Conservation (phyloP, 2,888 invertebrate species). For the Dryocosmus kuriphilus region DNA sequence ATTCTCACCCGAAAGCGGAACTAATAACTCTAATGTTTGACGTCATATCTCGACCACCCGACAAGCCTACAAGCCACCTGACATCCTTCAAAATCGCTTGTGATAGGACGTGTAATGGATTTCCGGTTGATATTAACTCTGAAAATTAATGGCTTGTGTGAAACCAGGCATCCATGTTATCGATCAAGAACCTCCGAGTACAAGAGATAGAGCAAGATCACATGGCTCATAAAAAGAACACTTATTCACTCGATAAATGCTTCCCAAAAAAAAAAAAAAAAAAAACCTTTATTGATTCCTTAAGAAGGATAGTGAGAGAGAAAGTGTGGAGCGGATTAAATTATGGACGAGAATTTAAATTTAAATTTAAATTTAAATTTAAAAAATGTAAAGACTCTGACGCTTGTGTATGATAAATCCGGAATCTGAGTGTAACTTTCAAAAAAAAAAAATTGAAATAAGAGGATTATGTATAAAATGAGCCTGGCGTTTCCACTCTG, state of each 20-base stretch:
- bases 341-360: too few relatives aligned
- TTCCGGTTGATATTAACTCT: slow-evolving; percentile 21
- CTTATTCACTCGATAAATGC: neutral
- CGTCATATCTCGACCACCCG: neutral
- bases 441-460: neutral
- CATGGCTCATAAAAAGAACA: slow-evolving; percentile 19
- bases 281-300: too few relatives aligned
- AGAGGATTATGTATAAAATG: neutral
- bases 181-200: neutral
- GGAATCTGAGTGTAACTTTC: neutral
- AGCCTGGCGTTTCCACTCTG: neutral
- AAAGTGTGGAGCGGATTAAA: too few relatives aligned
- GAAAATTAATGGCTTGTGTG: slow-evolving; percentile 23
- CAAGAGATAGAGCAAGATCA: too few relatives aligned
- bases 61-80: neutral
- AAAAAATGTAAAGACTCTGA: too few relatives aligned
- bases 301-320: too few relatives aligned
- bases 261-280: too few relatives aligned
- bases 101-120: slow-evolving; percentile 24
- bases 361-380: too few relatives aligned
- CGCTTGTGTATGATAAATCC: neutral
- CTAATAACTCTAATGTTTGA: neutral
- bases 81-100: slow-evolving; percentile 16
- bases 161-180: neutral
- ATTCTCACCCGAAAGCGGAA: too few relatives aligned